Base-by-base conservation (phyloP, 2,888 invertebrate species). In the Diaperis boleti region DNA sequence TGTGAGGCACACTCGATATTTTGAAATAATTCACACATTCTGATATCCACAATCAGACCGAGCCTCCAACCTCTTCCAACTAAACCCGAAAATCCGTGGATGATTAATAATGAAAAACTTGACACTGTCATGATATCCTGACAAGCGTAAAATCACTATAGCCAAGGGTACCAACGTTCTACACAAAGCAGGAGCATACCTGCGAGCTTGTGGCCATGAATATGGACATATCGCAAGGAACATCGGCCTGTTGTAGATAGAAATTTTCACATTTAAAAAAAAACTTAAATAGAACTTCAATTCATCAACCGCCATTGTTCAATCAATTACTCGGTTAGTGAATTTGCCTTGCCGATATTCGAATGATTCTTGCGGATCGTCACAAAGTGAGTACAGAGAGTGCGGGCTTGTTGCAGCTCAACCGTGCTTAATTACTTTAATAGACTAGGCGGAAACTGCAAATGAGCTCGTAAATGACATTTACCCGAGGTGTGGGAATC, bases 161-260 rank as follows among this genome's bases (percentile, higher is more conserved):
- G 52, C 52, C 31, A 55, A 31, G 57, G 52, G 37, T 41, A 52
- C 47, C 42, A 47, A 60, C 39, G 42, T 33, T 56, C 47, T 59
- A 59, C 39, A 45, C 22, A 39, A 39, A 60, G 29, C 18, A 66
- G 70, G 76, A 66, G 73, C 79, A 73, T 82, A 82, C 82, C 81
- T 82, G 80, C 65, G 72, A 71, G 69, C 75, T 87, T 83, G 89
- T 87, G 85, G 88, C 88, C 86, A 90, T 86, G 85, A 89, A 88
- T 84, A 89, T 87, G 84, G 88, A 88, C 86, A 90, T 86, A 83
- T 88, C 88, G 82, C 87, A 87, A 83, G 89, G 89, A 83, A 88
- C 87, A 84, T 89, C 87, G 83, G 88, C 87, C 86, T 87, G 87
- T 87, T 85, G 62, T 66, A 65, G 37, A 61, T 47, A 55, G 26